Base-by-base conservation (phyloP, 2,888 invertebrate species). In the Ochropleura plecta region DNA sequence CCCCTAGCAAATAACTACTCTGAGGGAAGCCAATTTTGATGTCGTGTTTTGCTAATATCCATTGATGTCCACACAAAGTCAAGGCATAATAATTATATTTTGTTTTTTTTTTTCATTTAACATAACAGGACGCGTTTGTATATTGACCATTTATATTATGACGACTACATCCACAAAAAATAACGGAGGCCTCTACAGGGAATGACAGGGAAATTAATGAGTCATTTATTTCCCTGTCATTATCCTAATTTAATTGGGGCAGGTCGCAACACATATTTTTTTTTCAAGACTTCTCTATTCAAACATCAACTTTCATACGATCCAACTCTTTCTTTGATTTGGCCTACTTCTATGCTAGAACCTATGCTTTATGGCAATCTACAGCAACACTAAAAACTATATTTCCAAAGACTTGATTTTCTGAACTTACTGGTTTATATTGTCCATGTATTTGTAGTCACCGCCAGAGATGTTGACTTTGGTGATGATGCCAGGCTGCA, bases 371-470 rank as follows among this genome's bases (percentile, higher is more conserved):
- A 30, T 2, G 8, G 14, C 14, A 30, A 14, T 30, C 14, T 14
- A 30, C n/a, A 55, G 10, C 10, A 5, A 55, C 8, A 57, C 16
- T 8, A 14, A 57, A 30, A n/a, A 42, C 16, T 40, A 40, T 6
- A n/a, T n/a, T 16, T 16, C 16, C 4, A 70, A 20, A 72, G 5
- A 44, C 2, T 8, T 6, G 16, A 46, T 46, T 4, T 40, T 46
- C 18, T 9, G 3, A 20, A 97, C 98, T 97, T 93, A 99, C 98
- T 98, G 98, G 94, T 97, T 98, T 79, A 99, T 98, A 92, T 99
- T 99, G 92, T 99, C 99, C 99, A 99, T 99, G 97, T 98, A 98
- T 92, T 99, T 99, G 97, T 99, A 99, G 90, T 99, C 99, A 7
- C 99, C 98, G 10, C 98, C 98, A 1, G 97, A 97, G 46, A 97